phyloP scores from a whole-genome alignment of 2,888 invertebrate species.

The Drosophila peninsularis region DNA sequence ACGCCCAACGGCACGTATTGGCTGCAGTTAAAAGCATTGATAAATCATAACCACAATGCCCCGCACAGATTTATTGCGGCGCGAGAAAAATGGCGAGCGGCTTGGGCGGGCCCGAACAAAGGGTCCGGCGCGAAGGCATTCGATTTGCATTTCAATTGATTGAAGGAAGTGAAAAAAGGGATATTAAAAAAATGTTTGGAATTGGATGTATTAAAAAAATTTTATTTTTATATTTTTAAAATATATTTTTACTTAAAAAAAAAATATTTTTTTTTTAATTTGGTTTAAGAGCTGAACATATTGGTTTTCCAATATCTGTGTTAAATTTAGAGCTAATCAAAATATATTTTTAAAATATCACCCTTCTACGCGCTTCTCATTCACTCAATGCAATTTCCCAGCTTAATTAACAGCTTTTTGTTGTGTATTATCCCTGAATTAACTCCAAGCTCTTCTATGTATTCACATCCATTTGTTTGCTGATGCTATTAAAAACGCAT shows the following conservation, averaged over 20 bases:
- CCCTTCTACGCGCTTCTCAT: neutral
- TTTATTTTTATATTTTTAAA: too few relatives aligned
- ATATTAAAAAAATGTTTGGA: neutral
- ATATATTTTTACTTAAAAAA: too few relatives aligned
- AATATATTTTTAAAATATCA: too few relatives aligned
- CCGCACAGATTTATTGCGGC: conserved; percentile 54
- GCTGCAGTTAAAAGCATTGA: conserved; percentile 81
- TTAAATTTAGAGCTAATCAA: too few relatives aligned
- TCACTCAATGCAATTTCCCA: neutral
- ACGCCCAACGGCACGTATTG: conserved; percentile 39
- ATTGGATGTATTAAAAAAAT: too few relatives aligned
- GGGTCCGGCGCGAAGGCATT: conserved; percentile 4
- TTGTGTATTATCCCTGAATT: neutral
- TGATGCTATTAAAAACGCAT: too few relatives aligned
- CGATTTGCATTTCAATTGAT: conserved; percentile 49
- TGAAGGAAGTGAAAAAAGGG: neutral
- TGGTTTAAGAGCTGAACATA: too few relatives aligned
- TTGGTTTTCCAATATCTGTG: too few relatives aligned
- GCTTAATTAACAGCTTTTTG: neutral
- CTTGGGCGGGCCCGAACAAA: neutral
- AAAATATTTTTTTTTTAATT: too few relatives aligned
- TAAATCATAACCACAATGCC: conserved; percentile 75
- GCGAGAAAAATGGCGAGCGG: conserved; percentile 25
- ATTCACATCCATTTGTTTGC: neutral
- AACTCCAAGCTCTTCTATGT: neutral